Evolutionary conservation across 1,140 invertebrate species (phyloP).

Genomic region (Drosophila melanica): DNA sequence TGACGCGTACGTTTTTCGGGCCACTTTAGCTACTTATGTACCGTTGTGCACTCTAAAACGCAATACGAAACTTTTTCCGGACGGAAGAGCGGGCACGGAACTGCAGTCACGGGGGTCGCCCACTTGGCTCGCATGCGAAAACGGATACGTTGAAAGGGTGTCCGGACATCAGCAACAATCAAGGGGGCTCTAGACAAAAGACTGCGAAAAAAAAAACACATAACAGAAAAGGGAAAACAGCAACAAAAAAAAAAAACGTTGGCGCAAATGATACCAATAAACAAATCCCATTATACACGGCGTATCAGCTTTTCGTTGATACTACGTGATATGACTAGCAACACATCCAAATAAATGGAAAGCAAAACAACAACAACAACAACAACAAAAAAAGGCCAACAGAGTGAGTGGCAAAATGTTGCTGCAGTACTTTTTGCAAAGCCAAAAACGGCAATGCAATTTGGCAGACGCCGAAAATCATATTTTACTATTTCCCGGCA

Average conservation of each 20-base stretch:
- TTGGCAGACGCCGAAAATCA: slow-evolving; percentile 14
- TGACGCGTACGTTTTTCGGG: slow-evolving; percentile 49
- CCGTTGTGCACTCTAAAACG: slow-evolving; percentile 73
- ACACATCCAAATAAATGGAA: slow-evolving; percentile 42
- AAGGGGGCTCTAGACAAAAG: slow-evolving; percentile 12
- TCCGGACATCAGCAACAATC: neutral
- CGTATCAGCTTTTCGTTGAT: slow-evolving; percentile 83
- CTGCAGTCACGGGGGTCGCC: slow-evolving; percentile 14
- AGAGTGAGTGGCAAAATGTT: slow-evolving; percentile 12
- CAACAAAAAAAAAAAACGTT: slow-evolving; percentile 56
- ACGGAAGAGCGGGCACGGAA: neutral
- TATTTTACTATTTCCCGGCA: slow-evolving; percentile 1
- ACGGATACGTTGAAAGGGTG: slow-evolving; percentile 5
- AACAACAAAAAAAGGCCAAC: neutral
- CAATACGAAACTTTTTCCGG: slow-evolving; percentile 72
- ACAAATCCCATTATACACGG: slow-evolving; percentile 84
- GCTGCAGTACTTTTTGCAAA: neutral
- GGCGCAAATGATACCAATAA: slow-evolving; percentile 84
- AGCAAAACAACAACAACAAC: slow-evolving; percentile 30
- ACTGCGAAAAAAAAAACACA: neutral
- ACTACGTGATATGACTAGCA: slow-evolving; percentile 82
- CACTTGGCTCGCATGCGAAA: slow-evolving; percentile 5
- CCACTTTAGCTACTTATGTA: slow-evolving; percentile 72
- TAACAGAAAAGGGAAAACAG: neutral
- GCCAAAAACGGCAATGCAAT: slow-evolving; percentile 13